These are phyloP conservation scores for Shargacucullia verbasci DNA, from an alignment of 2,888 invertebrate species.

Conservation along the genomic window DNA sequence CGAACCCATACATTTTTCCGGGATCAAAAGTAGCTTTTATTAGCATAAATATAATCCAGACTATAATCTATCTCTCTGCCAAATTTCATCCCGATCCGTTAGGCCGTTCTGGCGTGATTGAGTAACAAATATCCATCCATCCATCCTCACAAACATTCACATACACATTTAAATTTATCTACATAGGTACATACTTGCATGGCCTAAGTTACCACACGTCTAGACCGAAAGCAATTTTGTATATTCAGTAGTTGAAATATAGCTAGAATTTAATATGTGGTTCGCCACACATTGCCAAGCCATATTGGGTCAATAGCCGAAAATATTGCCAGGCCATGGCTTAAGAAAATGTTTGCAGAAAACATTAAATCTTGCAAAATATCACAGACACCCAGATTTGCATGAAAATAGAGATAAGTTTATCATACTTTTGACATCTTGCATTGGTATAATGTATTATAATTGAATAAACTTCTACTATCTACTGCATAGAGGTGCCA, in stretches of 20 bases:
- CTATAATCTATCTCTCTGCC: too few relatives aligned
- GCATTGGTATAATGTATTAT: conserved; percentile 29
- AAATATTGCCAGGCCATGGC: conserved; percentile 19
- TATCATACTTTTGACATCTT: conserved; percentile 35
- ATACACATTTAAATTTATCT: too few relatives aligned
- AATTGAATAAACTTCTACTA: conserved; percentile 45
- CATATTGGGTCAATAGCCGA: conserved; percentile 35
- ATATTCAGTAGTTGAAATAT: conserved; percentile 29
- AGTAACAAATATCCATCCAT: too few relatives aligned
- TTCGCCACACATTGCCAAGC: conserved; percentile 31
- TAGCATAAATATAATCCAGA: too few relatives aligned
- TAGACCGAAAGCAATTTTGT: conserved; percentile 36
- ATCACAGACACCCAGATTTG: conserved; percentile 36
- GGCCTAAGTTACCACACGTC: conserved; percentile 23
- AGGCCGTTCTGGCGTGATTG: too few relatives aligned
- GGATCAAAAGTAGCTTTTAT: too few relatives aligned
- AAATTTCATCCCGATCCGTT: too few relatives aligned
- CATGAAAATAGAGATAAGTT: conserved; percentile 42
- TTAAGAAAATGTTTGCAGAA: conserved; percentile 19
- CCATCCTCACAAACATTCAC: too few relatives aligned
- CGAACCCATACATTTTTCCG: too few relatives aligned
- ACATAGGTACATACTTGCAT: too few relatives aligned
- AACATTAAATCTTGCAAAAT: conserved; percentile 34
- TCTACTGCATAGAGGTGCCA: conserved; percentile 46
- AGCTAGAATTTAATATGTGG: conserved; percentile 24